Evolutionary conservation across 2,113 vertebrate species (phyloP).

Genomic region (Daboia siamensis): DNA sequence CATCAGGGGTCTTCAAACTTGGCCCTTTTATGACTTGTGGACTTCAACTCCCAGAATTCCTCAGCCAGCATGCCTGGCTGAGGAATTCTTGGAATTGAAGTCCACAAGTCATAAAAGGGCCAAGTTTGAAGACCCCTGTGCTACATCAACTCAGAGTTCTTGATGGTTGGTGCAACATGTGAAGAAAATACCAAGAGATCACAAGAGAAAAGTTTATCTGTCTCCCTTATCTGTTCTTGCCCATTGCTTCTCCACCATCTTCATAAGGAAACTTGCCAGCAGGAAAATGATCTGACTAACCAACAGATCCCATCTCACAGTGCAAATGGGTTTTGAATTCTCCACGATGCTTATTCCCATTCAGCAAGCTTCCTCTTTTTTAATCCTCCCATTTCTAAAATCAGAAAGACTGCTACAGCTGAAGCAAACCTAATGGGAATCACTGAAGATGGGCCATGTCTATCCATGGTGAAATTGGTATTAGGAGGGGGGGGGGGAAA

Average conservation of each 20-base stretch:
- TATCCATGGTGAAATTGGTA: not conserved
- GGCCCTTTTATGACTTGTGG: too few species aligned
- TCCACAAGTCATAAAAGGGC: too few species aligned
- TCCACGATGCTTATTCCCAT: not conserved
- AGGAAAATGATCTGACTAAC: not conserved
- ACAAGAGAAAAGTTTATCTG: not conserved
- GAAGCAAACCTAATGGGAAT: not conserved
- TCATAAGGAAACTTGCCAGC: not conserved
- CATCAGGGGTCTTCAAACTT: too few species aligned
- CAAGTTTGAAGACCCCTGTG: too few species aligned
- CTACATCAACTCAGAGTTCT: not conserved
- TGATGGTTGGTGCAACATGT: not conserved
- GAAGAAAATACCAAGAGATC: not conserved
- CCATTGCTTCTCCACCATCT: not conserved
- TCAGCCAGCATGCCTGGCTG: too few species aligned
- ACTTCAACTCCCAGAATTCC: too few species aligned
- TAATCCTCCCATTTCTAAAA: not conserved
- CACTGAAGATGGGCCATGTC: not conserved
- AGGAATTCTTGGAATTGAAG: too few species aligned
- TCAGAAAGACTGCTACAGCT: too few species aligned
- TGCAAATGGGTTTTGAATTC: not conserved
- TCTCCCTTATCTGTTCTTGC: not conserved
- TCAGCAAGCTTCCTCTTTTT: not conserved
- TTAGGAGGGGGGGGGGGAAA: not conserved
- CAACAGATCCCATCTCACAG: not conserved